These are phyloP conservation scores for Troides aeacus DNA, from an alignment of 2,888 invertebrate genomes.

Conservation along the genomic window DNA sequence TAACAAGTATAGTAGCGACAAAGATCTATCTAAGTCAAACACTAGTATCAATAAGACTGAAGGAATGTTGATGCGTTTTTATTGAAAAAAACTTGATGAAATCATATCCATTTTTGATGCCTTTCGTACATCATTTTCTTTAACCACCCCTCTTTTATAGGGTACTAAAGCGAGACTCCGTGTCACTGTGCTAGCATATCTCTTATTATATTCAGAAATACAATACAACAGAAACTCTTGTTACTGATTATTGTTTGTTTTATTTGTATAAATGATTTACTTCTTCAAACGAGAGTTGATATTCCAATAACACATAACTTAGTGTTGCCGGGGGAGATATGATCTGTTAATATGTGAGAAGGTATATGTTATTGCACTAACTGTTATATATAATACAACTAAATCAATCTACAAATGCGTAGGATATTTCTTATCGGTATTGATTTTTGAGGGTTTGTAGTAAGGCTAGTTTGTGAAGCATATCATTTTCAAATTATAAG, in stretches of 20 bases:
- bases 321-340: background rate
- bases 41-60: too few species aligned
- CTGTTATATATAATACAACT: too few species aligned
- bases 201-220: conserved; percentile 37
- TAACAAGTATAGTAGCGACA: too few species aligned
- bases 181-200: conserved; percentile 49
- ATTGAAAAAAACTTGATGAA: background rate
- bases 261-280: background rate
- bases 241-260: conserved; percentile 15
- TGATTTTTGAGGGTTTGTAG: too few species aligned
- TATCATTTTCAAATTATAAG: too few species aligned
- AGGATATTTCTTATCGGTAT: too few species aligned
- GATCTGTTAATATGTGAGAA: background rate
- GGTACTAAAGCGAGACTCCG: conserved; percentile 48
- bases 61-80: too few species aligned
- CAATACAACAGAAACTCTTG: background rate
- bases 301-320: background rate
- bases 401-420: too few species aligned
- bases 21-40: too few species aligned
- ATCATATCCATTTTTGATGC: background rate
- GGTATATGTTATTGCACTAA: background rate
- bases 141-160: conserved; percentile 32
- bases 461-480: too few species aligned
- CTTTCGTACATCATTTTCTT: conserved; percentile 19
- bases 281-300: too few species aligned